Evolutionary conservation across 2,113 vertebrate genomes (phyloP), one percentile per base, ranked within the genome.

Genomic region (Anarhynchus alexandrinus): DNA sequence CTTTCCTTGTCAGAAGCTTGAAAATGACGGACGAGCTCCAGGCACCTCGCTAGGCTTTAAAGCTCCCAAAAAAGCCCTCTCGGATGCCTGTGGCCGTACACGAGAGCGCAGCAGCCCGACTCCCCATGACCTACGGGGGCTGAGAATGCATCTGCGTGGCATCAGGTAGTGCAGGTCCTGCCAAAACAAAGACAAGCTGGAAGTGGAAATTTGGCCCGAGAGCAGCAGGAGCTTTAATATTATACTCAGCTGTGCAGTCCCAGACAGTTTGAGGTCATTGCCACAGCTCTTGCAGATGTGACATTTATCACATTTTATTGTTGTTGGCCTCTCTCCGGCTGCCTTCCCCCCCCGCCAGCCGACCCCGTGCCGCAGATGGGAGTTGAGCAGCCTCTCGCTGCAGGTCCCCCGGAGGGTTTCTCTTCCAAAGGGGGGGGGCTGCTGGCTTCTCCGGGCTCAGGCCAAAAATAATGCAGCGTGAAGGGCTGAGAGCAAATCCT

Each of bases 181-280:
- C 97, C 97, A 98, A 96, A 54, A 80, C 78, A 85, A 89, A 96
- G 94, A 92, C 70, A 10, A 71, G 85, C 91, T 92, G 95, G 74
- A 38, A 59, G 84, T 77, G 97, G 96, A 95, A 97, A 94, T 86
- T 84, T 95, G 93, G 94, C 93, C 42, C 0, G 0, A 5, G 54
- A 94, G 65, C 71, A 26, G 32, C 82, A 15, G 47, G 82, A 95
- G 88, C 62, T 80, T 55, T 86, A 82, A 95, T 86, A 62, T 93
- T 30, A n/a, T 82, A 34, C 85, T 93, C 97, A 94, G 95, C 95
- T 89, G 95, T 14, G 77, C 70, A 7, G 70, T n/a, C 88, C 86
- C 94, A 97, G 93, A 86, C 82, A 49, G 83, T 59, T 45, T 47
- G 94, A 88, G 91, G 94, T 96, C 80, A 40, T 57, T 5, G 45